Base-by-base conservation (phyloP, 1,140 invertebrate genomes). In the Wiebesia pumilae region DNA sequence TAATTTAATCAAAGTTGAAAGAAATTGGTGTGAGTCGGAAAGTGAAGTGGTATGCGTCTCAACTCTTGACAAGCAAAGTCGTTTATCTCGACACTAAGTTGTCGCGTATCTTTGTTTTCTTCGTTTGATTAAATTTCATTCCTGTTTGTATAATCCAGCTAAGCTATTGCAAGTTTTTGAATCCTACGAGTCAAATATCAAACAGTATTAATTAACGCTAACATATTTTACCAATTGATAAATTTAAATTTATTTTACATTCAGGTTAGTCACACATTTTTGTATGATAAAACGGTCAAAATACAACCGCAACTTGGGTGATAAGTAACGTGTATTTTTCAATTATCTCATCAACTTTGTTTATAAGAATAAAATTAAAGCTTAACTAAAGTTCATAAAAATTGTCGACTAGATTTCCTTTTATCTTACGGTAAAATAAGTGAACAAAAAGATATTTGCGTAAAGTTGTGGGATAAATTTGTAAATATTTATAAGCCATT, bases 61-160 rank as follows among this genome's bases (percentile, higher is more conserved):
- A 69, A 33, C 67, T 69, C 14, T 69, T 35, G 30, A 69, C 67
- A 69, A 69, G n/a, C 1, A 30, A 35, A 33, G 67, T 69, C 27
- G 3, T 73, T 38, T 35, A 7, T 21, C 1, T 40, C 33, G 33
- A 73, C 69, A 54, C 19, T 6, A 54, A 2, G 51, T 54, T 54
- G 10, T 73, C 69, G 69, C 21, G 21, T 35, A 24, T 73, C 69
- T 40, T 73, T 40, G 38, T 73, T 40, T 73, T 73, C 40, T 73
- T 73, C 69, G 24, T 73, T 73, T 27, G 4, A 40, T 73, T 35
- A 73, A 73, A 73, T 73, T 73, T 73, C 19, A 30, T 73, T 73
- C 35, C n/a, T n/a, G 35, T 40, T 73, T 40, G 4, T 40, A 40
- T 40, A 73, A 40, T 73, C 14, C 40, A 73, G 33, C 40, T 40